phyloP scores from a whole-genome alignment of 1,140 invertebrate species.

The Drosophila nikananu region DNA sequence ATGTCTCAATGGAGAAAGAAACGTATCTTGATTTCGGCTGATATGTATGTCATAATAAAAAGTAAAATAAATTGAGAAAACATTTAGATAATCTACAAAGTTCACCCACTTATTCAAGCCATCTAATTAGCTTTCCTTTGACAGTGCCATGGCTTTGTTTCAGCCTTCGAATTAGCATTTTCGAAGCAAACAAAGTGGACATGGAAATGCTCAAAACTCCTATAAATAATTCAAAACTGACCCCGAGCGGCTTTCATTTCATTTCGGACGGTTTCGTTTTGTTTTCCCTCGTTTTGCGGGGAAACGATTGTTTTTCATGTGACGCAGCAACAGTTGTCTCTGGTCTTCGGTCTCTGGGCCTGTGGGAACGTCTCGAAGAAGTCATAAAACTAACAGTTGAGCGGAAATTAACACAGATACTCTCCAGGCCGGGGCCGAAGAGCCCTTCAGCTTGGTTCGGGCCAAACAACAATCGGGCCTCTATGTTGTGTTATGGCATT shows the following conservation, averaged over 20 bases:
- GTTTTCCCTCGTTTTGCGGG: constrained; percentile 22
- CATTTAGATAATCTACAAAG: not conserved
- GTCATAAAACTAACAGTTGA: constrained; percentile 79
- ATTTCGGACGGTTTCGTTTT: constrained; percentile 36
- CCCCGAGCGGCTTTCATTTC: constrained; percentile 60
- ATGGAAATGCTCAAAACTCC: constrained; percentile 42
- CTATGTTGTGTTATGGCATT: constrained; percentile 38
- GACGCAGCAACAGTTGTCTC: constrained; percentile 59
- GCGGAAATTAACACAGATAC: constrained; percentile 78
- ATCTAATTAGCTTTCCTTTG: constrained; percentile 78
- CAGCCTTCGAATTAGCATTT: constrained; percentile 65
- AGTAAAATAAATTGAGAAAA: not conserved
- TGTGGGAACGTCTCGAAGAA: constrained; percentile 71
- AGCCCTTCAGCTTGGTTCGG: constrained; percentile 41
- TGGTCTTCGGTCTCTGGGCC: constrained; percentile 10
- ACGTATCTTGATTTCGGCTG: not conserved
- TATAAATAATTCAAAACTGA: constrained; percentile 78
- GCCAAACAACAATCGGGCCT: constrained; percentile 55
- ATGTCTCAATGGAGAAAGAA: constrained; percentile 11
- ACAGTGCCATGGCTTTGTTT: constrained; percentile 43
- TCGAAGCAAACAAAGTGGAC: constrained; percentile 42
- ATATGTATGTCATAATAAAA: not conserved
- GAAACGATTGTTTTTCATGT: constrained; percentile 59
- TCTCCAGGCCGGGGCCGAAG: constrained; percentile 12
- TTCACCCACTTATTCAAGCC: constrained; percentile 23